Evolutionary conservation across 2,797 vertebrate genomes (phyloP).

Genomic region (Miichthys miiuy): DNA sequence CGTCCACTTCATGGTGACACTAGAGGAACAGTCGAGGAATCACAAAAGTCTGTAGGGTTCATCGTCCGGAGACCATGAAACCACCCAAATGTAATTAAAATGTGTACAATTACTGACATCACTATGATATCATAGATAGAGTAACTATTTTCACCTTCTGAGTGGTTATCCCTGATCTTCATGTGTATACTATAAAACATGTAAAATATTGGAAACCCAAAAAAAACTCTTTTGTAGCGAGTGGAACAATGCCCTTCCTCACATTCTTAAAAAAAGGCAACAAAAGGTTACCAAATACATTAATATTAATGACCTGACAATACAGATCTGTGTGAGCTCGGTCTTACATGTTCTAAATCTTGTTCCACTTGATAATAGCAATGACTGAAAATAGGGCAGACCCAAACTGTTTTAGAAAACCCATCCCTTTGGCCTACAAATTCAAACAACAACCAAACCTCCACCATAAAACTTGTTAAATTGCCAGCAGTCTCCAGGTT

Average conservation of each 20-base stretch:
- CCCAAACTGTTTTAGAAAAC: neutral
- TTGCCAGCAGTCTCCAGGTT: constrained; percentile 25
- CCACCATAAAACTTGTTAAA: constrained; percentile 14
- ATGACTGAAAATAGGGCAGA: neutral
- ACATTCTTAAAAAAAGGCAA: neutral
- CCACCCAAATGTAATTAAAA: neutral
- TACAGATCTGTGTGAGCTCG: neutral
- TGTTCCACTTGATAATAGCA: constrained; percentile 1
- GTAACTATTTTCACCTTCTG: too few relatives aligned
- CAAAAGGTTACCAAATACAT: neutral
- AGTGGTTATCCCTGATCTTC: too few relatives aligned
- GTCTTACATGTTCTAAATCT: neutral
- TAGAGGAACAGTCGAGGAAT: too few relatives aligned
- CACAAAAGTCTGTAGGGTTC: neutral
- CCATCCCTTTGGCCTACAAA: constrained; percentile 22
- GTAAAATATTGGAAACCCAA: neutral
- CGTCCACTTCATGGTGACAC: neutral
- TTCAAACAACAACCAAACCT: constrained; percentile 13
- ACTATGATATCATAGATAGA: too few relatives aligned
- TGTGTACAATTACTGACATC: neutral
- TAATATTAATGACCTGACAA: neutral
- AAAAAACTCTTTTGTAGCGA: neutral
- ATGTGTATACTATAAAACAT: too few relatives aligned
- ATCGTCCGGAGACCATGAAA: neutral
- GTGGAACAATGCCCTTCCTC: neutral